Evolutionary conservation across 2,113 vertebrate genomes (phyloP), one percentile per base, ranked within the genome.

Genomic region (Microcebus ravelobensis): DNA sequence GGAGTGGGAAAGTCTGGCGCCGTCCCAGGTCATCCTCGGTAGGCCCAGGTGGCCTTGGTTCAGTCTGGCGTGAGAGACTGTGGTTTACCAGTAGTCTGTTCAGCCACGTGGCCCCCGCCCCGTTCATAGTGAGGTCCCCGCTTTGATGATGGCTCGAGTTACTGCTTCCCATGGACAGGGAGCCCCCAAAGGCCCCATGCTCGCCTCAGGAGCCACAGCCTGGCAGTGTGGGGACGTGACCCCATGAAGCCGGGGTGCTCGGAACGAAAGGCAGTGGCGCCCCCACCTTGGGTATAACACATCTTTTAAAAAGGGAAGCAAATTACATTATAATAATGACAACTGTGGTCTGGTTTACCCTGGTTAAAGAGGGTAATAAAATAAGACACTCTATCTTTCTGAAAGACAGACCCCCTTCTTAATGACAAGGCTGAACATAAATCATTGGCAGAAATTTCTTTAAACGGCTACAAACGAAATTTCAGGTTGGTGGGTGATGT

Each of bases 311-410:
- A 95, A 20, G 29, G 65, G 77, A 96, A 93, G 55, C 71, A 73
- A 95, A 96, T 90, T 29, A 74, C 70, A 77, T 85, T n/a, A 42
- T 29, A 42, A 61, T 77, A 82, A 67, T 74, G 74, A 97, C 50
- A 57, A 88, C 63, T 82, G 59, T 36, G 96, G 95, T 87, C 88
- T 90, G 94, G 94, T 80, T 92, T 79, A 77, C 68, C 34, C 87
- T 89, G 90, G 95, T 18, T 79, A 95, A 87, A 85, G 87, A 83
- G 70, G 70, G 84, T 73, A 96, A 96, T 48, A 89, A 96, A 96
- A 88, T 2, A 34, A 83, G 87, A 34, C 10, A 42, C 81, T 82
- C 21, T 50, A 59, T 97, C 92, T 90, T 92, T 92, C 96, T 91
- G 96, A 96, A 92, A 94, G 59, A 81, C 0, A 55, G 93, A 45